Evolutionary conservation across 2,888 invertebrate genomes (phyloP).

Genomic region (Chrysotoxum bicinctum): DNA sequence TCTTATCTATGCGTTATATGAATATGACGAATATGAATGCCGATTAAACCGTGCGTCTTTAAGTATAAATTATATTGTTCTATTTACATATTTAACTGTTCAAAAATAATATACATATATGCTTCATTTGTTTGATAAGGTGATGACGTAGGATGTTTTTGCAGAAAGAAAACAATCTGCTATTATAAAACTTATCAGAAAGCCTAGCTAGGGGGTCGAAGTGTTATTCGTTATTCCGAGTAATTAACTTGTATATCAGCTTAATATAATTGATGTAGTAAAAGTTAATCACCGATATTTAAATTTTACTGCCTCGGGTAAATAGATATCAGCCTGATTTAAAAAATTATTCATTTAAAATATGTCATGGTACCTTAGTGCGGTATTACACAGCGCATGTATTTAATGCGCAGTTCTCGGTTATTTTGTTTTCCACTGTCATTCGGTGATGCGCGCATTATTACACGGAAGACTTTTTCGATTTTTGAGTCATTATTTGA

Average conservation of each 20-base stretch:
- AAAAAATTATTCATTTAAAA: not conserved
- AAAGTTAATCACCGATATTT: not conserved
- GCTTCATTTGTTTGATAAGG: constrained; percentile 1
- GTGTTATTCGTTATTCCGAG: not conserved
- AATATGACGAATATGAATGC: constrained; percentile 1
- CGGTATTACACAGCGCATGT: no score
- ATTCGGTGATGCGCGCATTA: no score
- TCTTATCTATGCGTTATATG: not conserved
- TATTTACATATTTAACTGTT: not conserved
- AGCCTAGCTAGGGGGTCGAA: constrained; percentile 13
- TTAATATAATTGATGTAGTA: not conserved
- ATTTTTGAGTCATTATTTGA: no score
- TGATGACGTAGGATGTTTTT: constrained; percentile 25
- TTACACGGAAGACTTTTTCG: no score
- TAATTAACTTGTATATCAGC: not conserved
- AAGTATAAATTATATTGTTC: not conserved
- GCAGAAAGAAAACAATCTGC: not conserved
- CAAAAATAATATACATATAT: not conserved
- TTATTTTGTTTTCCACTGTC: no score
- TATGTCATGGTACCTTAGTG: not conserved
- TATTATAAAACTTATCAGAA: not conserved
- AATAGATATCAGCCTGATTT: not conserved
- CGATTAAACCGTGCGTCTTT: constrained; percentile 18
- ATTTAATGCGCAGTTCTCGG: no score
- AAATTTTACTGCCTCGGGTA: not conserved